Evolutionary conservation across 2,797 vertebrate genomes (phyloP).

Genomic region (Chelonia mydas): DNA sequence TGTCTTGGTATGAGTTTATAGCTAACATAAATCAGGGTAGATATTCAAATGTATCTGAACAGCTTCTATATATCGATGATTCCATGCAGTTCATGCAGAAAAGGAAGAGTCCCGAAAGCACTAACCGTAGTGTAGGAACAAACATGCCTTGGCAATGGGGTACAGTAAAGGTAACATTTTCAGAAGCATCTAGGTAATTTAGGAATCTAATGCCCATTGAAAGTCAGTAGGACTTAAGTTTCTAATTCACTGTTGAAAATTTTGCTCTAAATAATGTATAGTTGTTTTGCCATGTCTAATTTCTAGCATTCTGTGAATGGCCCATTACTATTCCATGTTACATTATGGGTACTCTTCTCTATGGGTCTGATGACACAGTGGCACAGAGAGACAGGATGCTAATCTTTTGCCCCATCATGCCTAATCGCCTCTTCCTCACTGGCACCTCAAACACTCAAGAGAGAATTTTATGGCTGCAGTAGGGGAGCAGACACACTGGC

Average conservation of each 20-base stretch:
- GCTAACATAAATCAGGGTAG: background rate
- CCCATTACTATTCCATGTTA: too few species aligned
- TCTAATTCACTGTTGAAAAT: background rate
- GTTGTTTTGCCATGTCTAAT: background rate
- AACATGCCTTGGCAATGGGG: background rate
- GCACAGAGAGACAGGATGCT: background rate
- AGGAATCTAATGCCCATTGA: background rate
- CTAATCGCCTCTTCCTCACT: background rate
- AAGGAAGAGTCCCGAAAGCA: background rate
- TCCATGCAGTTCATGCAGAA: background rate
- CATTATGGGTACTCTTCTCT: background rate
- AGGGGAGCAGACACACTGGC: background rate
- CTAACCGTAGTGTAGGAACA: background rate
- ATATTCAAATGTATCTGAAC: background rate
- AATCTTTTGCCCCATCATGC: background rate
- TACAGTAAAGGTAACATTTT: background rate
- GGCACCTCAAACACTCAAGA: background rate
- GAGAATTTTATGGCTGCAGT: background rate
- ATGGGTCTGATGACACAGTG: background rate
- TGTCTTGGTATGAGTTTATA: fast-evolving
- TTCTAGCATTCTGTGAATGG: background rate
- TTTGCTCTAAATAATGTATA: background rate
- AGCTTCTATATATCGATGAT: background rate
- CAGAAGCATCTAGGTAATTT: background rate
- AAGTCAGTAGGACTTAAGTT: background rate